Conservation (phyloP, 2,888 invertebrate species). For the Macropis europaea region DNA sequence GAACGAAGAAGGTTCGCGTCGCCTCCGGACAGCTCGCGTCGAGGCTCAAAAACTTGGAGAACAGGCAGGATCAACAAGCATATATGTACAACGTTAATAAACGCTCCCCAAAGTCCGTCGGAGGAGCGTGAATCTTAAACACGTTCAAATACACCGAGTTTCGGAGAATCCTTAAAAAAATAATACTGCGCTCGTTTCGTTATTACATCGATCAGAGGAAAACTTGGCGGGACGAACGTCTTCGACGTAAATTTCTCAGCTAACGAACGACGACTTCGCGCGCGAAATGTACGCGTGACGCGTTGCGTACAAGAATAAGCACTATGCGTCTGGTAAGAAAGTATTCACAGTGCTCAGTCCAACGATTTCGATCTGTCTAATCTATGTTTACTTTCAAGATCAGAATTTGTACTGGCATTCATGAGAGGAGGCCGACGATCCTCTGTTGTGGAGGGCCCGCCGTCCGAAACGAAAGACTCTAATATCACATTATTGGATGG, state of each 20-base stretch:
- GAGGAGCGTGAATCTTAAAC: background rate
- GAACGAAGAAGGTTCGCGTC: background rate
- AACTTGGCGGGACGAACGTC: constrained; percentile 1
- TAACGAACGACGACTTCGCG: background rate
- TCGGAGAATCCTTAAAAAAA: constrained; percentile 29
- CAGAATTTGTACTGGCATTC: constrained; percentile 70
- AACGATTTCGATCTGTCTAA: constrained; percentile 77
- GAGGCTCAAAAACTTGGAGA: constrained; percentile 1
- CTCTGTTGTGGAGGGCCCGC: constrained; percentile 57
- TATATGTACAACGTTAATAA: constrained; percentile 5
- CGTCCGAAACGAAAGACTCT: constrained; percentile 71
- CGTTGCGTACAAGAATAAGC: constrained; percentile 53
- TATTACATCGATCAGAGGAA: constrained; percentile 21
- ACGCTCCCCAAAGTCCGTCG: background rate
- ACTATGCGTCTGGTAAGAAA: constrained; percentile 16
- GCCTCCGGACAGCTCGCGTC: background rate
- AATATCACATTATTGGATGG: constrained; percentile 80
- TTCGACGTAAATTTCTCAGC: background rate
- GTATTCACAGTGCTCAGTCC: constrained; percentile 66
- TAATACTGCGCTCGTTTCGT: constrained; percentile 34
- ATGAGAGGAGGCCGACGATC: constrained; percentile 57
- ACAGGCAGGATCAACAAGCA: constrained; percentile 25
- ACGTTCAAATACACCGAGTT: background rate
- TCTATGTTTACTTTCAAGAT: constrained; percentile 78
- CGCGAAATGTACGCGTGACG: constrained; percentile 18